Conservation (phyloP, 64 coral and sea anemone species). For the Pocillopora damicornis region DNA sequence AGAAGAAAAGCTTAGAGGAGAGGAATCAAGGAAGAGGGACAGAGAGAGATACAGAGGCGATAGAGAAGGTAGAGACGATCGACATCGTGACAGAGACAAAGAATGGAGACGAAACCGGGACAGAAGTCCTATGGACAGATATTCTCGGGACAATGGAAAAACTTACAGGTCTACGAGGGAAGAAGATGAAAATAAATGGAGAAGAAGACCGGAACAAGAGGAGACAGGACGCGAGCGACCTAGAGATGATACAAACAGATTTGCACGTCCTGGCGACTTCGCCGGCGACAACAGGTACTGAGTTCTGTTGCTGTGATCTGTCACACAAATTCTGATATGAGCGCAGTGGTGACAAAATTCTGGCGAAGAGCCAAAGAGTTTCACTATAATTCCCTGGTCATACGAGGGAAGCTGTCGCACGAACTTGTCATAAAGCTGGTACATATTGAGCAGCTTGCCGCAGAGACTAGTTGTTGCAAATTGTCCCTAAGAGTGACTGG, state of each 20-base stretch:
- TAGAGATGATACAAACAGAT: neutral
- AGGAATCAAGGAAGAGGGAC: neutral
- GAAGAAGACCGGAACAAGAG: constrained; percentile 18
- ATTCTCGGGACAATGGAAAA: neutral
- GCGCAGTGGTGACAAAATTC: no score
- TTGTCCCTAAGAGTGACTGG: no score
- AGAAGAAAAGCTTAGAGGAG: neutral
- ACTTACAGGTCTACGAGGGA: neutral
- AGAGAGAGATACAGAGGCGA: neutral
- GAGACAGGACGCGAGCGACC: neutral
- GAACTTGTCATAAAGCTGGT: no score
- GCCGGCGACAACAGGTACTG: neutral
- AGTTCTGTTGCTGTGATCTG: neutral
- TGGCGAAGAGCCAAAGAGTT: no score
- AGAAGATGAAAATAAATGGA: constrained; percentile 11
- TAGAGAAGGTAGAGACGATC: neutral
- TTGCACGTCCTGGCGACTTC: neutral
- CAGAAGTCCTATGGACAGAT: neutral
- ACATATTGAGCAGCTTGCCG: no score
- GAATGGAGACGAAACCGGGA: constrained; percentile 2
- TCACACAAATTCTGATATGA: no score
- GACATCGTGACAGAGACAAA: no score
- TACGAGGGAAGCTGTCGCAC: no score
- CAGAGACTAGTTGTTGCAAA: no score
- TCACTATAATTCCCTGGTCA: no score